Evolutionary conservation across 2,888 invertebrate species (phyloP).

Genomic region (Seladonia tumulorum): DNA sequence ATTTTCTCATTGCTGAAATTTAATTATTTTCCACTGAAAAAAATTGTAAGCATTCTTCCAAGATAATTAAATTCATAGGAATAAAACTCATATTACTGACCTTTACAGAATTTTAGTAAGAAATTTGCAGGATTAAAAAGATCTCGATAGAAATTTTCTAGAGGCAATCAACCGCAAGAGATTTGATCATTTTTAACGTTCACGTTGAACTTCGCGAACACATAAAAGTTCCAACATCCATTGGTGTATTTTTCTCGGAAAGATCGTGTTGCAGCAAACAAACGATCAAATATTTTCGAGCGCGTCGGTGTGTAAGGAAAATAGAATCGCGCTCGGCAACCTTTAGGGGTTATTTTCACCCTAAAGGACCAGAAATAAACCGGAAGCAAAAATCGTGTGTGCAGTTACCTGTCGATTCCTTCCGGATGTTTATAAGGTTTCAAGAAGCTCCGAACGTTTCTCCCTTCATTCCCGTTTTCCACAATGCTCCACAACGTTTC

Average conservation of each 20-base stretch:
- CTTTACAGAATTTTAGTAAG: no score
- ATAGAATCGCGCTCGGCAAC: neutral
- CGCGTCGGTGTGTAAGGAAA: neutral
- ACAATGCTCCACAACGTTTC: neutral
- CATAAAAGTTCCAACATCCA: neutral
- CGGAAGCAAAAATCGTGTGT: neutral
- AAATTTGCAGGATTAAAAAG: no score
- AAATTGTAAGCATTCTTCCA: no score
- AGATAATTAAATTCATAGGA: no score
- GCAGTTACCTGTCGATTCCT: neutral
- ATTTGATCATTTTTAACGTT: neutral
- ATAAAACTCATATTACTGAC: no score
- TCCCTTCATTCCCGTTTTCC: neutral
- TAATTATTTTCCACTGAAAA: no score
- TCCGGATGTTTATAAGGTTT: neutral
- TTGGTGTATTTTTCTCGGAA: neutral
- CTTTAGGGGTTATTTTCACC: neutral
- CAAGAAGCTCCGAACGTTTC: neutral
- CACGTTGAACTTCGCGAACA: neutral
- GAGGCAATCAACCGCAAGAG: neutral
- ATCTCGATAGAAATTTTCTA: neutral
- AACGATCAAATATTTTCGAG: neutral
- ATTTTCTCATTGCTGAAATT: no score
- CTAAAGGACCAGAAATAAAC: neutral
- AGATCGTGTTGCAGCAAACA: neutral